Conservation (phyloP, 2,888 invertebrate genomes). For the Cephus spinipes region DNA sequence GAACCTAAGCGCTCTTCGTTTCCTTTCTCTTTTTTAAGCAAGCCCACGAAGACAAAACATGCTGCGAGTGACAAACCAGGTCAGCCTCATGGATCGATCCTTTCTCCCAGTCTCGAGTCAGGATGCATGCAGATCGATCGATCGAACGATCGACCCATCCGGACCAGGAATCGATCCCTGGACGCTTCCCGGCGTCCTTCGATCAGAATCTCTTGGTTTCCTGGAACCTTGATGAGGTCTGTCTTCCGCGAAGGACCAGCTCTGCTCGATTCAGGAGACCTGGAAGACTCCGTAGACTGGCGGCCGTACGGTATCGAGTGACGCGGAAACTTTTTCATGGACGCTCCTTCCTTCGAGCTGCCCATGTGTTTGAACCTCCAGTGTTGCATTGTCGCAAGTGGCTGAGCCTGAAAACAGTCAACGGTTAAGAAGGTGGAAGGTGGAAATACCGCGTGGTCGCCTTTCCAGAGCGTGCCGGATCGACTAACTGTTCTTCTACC, state of each 20-base stretch:
- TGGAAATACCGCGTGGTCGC: constrained; percentile 27
- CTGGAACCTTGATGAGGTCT: neutral
- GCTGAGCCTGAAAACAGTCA: neutral
- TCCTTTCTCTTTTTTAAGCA: neutral
- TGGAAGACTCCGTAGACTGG: neutral
- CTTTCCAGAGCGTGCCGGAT: constrained; percentile 24
- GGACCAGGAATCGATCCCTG: constrained; percentile 7
- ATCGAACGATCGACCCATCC: constrained; percentile 18
- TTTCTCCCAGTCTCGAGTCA: neutral
- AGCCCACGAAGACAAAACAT: neutral
- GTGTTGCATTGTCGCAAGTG: neutral
- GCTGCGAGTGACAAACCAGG: neutral
- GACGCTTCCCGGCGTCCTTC: constrained; percentile 19
- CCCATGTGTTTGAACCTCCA: neutral
- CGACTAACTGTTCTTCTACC: constrained; percentile 30
- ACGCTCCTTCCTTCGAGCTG: neutral
- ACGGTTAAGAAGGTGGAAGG: neutral
- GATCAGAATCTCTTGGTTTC: neutral
- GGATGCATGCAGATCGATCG: constrained; percentile 20
- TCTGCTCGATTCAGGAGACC: neutral
- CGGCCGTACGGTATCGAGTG: neutral
- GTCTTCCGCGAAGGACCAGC: neutral
- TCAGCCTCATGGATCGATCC: neutral
- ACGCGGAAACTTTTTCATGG: neutral
- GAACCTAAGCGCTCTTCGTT: neutral